Base-by-base conservation (phyloP, 1,140 invertebrate species). In the Sinella curviseta region DNA sequence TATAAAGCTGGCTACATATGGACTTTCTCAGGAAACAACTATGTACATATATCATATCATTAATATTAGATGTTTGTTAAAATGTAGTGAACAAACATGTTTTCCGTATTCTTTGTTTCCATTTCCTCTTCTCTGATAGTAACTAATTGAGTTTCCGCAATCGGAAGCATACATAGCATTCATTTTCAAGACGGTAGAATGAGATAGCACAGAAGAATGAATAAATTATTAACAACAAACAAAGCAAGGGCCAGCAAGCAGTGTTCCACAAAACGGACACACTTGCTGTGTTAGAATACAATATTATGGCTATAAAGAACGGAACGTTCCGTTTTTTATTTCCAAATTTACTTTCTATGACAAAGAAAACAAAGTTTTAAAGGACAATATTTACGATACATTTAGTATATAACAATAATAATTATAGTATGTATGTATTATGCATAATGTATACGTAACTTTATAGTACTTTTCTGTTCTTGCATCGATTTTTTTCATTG, bases 231-330 rank as follows among this genome's bases (percentile, higher is more conserved):
- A n/a, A n/a, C n/a, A n/a, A n/a, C n/a, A n/a, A n/a, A n/a, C n/a
- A n/a, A n/a, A n/a, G n/a, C n/a, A n/a, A n/a, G n/a, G n/a, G n/a
- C 39, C 20, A 8, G 39, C 39, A n/a, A 60, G 57, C 14, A 60
- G 8, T 16, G 57, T 14, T 48, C 8, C 8, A 20, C 39, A 48
- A 48, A 48, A 48, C 8, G 20, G 39, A 48, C 39, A n/a, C 57
- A 65, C 14, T 14, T 65, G 4, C 14, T 17, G 3, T 65, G 8
- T 65, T 65, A 65, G 24, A 65, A 17, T n/a, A n/a, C 57, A 12
- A 65, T 26, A 65, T 8, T 14, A n/a, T 70, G 65, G 65, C 31
- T 70, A 70, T 70, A 70, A 70, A 70, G 31, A 70, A 70, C 65
- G 31, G 31, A 70, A 70, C 65, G 30, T 31, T 8, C n/a, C 8